phyloP scores from a whole-genome alignment of 1,140 invertebrate species.

The Microplitis demolitor region DNA sequence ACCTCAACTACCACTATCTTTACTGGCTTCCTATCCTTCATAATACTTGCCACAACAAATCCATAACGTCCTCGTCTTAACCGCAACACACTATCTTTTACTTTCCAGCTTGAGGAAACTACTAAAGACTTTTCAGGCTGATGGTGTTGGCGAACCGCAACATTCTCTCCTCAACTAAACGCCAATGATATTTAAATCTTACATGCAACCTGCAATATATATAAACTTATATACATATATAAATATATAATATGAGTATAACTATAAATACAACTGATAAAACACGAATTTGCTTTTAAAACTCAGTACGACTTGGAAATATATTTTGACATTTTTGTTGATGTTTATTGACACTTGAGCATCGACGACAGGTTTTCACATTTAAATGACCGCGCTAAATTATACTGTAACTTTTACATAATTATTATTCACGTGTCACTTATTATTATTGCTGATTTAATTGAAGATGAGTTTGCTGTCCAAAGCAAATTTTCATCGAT shows the following conservation, averaged over 20 bases:
- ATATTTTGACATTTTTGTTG: too few species aligned
- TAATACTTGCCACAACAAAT: constrained; percentile 7
- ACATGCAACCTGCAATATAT: not conserved
- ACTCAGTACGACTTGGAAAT: not conserved
- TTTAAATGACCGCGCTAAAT: too few species aligned
- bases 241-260: too few species aligned
- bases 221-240: too few species aligned
- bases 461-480: too few species aligned
- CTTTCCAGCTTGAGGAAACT: constrained; percentile 22
- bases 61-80: constrained; percentile 16
- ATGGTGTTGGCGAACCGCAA: not conserved
- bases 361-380: too few species aligned
- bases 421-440: too few species aligned
- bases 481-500: too few species aligned
- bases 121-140: not conserved
- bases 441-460: too few species aligned
- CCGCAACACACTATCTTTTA: constrained; percentile 20
- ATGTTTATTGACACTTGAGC: not conserved
- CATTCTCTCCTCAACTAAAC: not conserved
- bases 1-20: constrained; percentile 6
- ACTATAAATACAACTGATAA: not conserved
- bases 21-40: constrained; percentile 1
- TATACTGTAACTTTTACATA: too few species aligned
- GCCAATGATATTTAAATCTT: not conserved
- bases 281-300: not conserved